Evolutionary conservation across 2,113 vertebrate species (phyloP), one percentile per base, ranked within the genome.

Genomic region (Centrocercus urophasianus): DNA sequence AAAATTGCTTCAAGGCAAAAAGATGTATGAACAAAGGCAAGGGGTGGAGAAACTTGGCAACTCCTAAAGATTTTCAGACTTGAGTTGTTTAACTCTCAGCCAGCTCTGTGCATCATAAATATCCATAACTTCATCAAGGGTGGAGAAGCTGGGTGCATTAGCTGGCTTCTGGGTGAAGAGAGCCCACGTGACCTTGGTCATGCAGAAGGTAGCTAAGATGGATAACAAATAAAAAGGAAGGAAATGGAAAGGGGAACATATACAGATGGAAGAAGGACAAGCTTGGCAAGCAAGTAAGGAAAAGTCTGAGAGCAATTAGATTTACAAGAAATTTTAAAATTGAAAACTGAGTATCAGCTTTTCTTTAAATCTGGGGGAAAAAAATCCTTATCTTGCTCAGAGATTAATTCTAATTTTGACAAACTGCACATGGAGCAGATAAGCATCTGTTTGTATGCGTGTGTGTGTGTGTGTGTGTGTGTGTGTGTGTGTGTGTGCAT

Each of bases 1-100:
- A 93, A 93, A 95, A 95, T 40, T 74, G 79, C 91, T 93, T 81
- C 72, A 74, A 91, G 91, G 83, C 75, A 83, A 93, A 91, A 80
- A 74, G 82, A 43, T 67, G 36, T 13, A 64, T 40, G 86, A 80
- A 93, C 65, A 91, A 95, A 95, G 76, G 91, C 75, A 42, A 89
- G n/a, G 79, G 61, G 64, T 79, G 64, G 64, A 65, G 42, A 90
- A 86, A 88, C n/a, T 1, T 86, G 94, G 88, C 83, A 91, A 63
- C 60, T 67, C 38, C 36, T 54, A 61, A 80, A 59, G 50, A 73
- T 2, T 2, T 85, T 92, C 83, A 63, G 63, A 38, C 34, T 88
- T 17, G 32, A 91, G 79, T 7, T 38, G 64, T 88, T 77, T 83
- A 77, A 67, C 47, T 67, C 47, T 81, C 75, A 95, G 85, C 42